These are phyloP conservation scores for Pammene aurita DNA, from an alignment of 2,888 invertebrate species.

Conservation along the genomic window DNA sequence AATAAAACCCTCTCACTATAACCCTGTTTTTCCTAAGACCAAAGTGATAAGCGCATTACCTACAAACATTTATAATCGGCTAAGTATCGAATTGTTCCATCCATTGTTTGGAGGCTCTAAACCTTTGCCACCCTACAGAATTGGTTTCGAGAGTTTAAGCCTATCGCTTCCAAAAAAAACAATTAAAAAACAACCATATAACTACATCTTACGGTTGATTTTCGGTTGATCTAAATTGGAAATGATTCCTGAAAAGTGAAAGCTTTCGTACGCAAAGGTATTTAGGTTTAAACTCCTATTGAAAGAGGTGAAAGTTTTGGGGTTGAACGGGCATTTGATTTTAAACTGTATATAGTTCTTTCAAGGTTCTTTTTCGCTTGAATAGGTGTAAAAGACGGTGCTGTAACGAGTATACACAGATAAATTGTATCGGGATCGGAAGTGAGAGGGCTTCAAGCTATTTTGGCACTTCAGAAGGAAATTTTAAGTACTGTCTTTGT, in stretches of 20 bases:
- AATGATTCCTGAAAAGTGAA: constrained; percentile 83
- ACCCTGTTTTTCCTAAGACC: constrained; percentile 61
- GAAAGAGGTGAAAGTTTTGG: constrained; percentile 83
- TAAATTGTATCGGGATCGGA: constrained; percentile 81
- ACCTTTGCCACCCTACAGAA: constrained; percentile 76
- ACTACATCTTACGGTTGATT: constrained; percentile 52
- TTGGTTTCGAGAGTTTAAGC: constrained; percentile 81
- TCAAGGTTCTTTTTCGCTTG: constrained; percentile 57
- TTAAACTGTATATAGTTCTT: constrained; percentile 51
- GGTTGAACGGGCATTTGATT: constrained; percentile 51
- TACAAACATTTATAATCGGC: constrained; percentile 77
- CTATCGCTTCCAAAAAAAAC: constrained; percentile 63
- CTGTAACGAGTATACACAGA: constrained; percentile 78
- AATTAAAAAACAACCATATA: constrained; percentile 57
- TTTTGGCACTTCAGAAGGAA: constrained; percentile 50
- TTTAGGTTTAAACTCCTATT: constrained; percentile 70
- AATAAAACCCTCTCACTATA: constrained; percentile 17
- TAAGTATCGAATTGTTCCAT: constrained; percentile 82
- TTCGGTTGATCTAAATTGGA: constrained; percentile 65
- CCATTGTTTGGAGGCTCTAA: constrained; percentile 80
- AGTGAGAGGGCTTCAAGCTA: constrained; percentile 60
- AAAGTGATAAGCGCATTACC: constrained; percentile 79
- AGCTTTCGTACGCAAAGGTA: constrained; percentile 80
- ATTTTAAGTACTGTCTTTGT: not conserved
- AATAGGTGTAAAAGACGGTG: constrained; percentile 73